phyloP scores from a whole-genome alignment of 2,797 vertebrate species.

The Dendrocincla tyrannina region DNA sequence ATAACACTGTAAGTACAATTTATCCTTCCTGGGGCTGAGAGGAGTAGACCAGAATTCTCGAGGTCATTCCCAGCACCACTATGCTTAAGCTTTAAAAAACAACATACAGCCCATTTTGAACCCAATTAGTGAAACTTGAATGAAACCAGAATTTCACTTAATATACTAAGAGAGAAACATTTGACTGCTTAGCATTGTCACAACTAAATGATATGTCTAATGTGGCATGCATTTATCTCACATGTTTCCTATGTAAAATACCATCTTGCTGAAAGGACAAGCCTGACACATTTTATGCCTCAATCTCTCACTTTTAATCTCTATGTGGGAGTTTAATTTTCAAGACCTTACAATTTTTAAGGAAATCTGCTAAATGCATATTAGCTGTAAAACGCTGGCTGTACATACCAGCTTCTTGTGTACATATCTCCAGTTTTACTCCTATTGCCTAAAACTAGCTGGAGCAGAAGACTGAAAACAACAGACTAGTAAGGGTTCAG shows the following conservation, averaged over 20 bases:
- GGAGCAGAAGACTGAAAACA: neutral
- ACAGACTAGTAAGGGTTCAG: neutral
- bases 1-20: neutral
- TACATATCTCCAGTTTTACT: neutral
- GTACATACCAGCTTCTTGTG: neutral
- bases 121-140: neutral
- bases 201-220: neutral
- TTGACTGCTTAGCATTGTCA: neutral
- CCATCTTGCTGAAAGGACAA: neutral
- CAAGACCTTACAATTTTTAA: neutral
- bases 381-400: neutral
- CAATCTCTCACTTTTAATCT: neutral
- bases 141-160: neutral
- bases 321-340: neutral
- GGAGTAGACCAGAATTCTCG: neutral
- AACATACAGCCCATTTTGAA: neutral
- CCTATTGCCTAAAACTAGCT: neutral
- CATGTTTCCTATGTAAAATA: neutral
- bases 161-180: neutral
- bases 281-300: neutral
- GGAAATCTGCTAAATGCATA: neutral
- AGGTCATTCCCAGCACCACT: neutral
- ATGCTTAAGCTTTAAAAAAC: neutral
- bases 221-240: neutral
- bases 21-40: slow-evolving; percentile 7